A percentile compares a stretch with the other conserved stretches of the same genome.
Conservation (phyloP, 2,113 vertebrate species). For the Laterallus jamaicensis region DNA sequence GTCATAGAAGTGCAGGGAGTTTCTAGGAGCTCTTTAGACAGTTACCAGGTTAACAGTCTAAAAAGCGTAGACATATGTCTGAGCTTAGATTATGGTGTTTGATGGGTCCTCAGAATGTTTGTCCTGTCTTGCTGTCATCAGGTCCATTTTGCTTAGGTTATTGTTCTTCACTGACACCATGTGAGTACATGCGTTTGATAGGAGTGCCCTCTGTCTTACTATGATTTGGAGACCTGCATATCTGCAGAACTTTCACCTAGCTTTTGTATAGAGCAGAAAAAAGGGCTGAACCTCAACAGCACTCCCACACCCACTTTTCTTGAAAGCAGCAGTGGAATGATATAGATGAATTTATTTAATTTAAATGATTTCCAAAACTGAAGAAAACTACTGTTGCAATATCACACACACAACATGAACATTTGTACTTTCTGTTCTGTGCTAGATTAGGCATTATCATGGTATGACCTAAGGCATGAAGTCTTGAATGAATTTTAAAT, state of each 20-base stretch:
- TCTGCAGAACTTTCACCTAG: background rate
- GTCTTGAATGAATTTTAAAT: constrained; percentile 8
- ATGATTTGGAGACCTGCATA: background rate
- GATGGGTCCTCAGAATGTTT: background rate
- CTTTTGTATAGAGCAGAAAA: background rate
- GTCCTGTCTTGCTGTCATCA: background rate
- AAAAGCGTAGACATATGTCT: background rate
- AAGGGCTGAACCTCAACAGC: background rate
- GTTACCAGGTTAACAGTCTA: background rate
- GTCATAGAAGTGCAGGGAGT: background rate
- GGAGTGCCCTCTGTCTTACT: background rate
- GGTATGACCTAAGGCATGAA: background rate
- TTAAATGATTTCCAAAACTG: background rate
- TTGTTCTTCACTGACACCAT: background rate
- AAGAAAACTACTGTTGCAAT: background rate
- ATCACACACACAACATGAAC: background rate
- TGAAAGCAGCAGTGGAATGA: background rate
- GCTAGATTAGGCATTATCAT: background rate
- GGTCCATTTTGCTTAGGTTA: background rate
- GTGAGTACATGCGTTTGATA: background rate
- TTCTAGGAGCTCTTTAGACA: background rate
- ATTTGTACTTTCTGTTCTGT: background rate
- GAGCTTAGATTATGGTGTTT: background rate
- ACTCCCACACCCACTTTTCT: background rate
- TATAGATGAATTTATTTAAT: background rate